Conservation (phyloP, 2,113 vertebrate genomes). For the Atherinomorus stipes region DNA sequence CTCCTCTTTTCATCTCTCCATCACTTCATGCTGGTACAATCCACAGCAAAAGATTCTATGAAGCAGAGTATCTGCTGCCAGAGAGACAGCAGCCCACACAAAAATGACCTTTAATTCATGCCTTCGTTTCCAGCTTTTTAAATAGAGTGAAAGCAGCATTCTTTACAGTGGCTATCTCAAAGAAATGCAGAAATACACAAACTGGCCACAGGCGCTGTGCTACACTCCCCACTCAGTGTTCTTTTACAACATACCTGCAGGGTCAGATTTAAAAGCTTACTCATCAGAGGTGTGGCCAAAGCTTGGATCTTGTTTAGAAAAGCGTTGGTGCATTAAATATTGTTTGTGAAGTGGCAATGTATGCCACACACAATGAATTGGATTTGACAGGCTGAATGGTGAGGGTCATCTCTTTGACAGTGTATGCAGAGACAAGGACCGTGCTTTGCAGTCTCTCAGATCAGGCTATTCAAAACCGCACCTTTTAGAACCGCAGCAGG, state of each 20-base stretch:
- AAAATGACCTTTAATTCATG: constrained; percentile 60
- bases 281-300: background rate
- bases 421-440: background rate
- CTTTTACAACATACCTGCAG: background rate
- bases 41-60: constrained; percentile 38
- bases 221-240: constrained; percentile 1
- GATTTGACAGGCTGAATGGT: background rate
- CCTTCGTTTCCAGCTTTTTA: constrained; percentile 29
- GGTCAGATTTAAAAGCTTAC: constrained; percentile 27
- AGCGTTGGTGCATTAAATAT: constrained; percentile 6
- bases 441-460: background rate
- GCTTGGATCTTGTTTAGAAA: background rate
- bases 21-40: constrained; percentile 33
- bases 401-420: background rate
- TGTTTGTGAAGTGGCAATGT: background rate
- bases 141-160: constrained; percentile 15
- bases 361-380: background rate
- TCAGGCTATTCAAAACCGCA: background rate
- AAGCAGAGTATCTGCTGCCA: constrained; percentile 55
- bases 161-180: constrained; percentile 23
- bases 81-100: constrained; percentile 52
- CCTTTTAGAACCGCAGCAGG: background rate
- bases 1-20: constrained; percentile 45
- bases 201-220: background rate
- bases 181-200: constrained; percentile 5